Base-by-base conservation (phyloP, 1,140 invertebrate genomes). In the Panagrolaimus sp. region DNA sequence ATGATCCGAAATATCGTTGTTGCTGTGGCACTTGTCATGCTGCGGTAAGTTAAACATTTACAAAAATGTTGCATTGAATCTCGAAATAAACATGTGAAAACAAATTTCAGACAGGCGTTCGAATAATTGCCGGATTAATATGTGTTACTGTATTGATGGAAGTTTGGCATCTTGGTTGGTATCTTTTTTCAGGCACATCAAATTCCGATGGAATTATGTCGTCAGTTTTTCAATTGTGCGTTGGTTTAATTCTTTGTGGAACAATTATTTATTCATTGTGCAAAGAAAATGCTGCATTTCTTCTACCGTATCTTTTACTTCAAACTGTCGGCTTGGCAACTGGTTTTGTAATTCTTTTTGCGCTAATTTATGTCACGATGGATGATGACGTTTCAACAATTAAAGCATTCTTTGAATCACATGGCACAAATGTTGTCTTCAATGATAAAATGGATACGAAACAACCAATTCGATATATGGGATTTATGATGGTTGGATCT, bases 101-200 rank as follows among this genome's bases (percentile, higher is more conserved):
- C n/a, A n/a, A 21, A 58, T 47, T 75, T n/a, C 72, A 76, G 74
- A 76, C 74, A 8, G 74, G 74, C 14, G 74, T 76, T 38, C 74
- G 76, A n/a, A 63, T 76, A 1, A 76, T 76, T 52, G 75, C 74
- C 38, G 63, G 73, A 48, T 68, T 75, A 67, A 45, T 76, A 17
- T 77, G 67, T 62, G 38, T 78, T 6, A 76, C 76, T 5, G 75
- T 76, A 32, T 28, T 74, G 8, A 55, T 76, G 14, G 75, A 76
- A 68, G 10, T 76, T 14, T 76, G 75, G 75, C 76, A 76, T 21
- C 47, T 76, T 14, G 21, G 47, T 45, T 76, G 65, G 48, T 69
- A 67, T 48, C 47, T 63, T 8, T n/a, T 76, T 45, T 46, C 65
- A 9, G 48, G 17, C 15, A 12, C 26, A 44, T 71, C 46, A 21